Evolutionary conservation across 64 coral and sea anemone species (phyloP), one percentile per base, ranked within the genome.

Genomic region (Astreopora myriophthalma): DNA sequence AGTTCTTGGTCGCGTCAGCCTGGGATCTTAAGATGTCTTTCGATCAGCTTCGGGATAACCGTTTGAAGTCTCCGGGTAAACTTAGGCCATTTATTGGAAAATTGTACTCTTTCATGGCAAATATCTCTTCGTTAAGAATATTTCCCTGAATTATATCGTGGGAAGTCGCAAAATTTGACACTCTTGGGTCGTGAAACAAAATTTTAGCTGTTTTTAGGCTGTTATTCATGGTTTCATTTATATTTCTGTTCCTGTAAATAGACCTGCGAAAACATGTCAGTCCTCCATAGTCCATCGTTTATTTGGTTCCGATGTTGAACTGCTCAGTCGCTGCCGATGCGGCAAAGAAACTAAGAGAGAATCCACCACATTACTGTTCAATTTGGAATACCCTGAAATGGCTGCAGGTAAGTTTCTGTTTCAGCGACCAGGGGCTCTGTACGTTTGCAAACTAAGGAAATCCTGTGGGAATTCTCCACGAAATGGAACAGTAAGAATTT

Each of bases 221-320:
- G 4, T 33, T 46, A 27, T 30, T 22, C 2, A 27, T 20, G 73
- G 31, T 9, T 84, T 26, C 8, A 8, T 36, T 17, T 11, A 6
- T 71, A 6, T 79, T 23, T 55, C 26, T 46, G 2, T 71, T 46
- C 11, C n/a, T 89, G 52, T 84, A 29, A 8, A 1, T 39, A 95
- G 94, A 51, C 22, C 66, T 6, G 25, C 62, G 34, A 55, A 76
- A 76, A 46, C 76, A 32, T 25, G 34, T 0, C 83, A 93, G 64
- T 91, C 80, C 22, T 98, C 96, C 9, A 69, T 98, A 6, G 87
- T 95, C 1, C 79, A 95, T 28, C 90, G 51, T 26, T 37, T 98
- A 48, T 98, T 98, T 93, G 96, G 96, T 23, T 94, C 93, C 5
- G 80, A 95, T 42, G 90, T 98, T 6, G 79, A 98, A 32, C 76